These are phyloP conservation scores for Disparrhopalites patrizii DNA, from an alignment of 2,888 invertebrate genomes.

Conservation along the genomic window DNA sequence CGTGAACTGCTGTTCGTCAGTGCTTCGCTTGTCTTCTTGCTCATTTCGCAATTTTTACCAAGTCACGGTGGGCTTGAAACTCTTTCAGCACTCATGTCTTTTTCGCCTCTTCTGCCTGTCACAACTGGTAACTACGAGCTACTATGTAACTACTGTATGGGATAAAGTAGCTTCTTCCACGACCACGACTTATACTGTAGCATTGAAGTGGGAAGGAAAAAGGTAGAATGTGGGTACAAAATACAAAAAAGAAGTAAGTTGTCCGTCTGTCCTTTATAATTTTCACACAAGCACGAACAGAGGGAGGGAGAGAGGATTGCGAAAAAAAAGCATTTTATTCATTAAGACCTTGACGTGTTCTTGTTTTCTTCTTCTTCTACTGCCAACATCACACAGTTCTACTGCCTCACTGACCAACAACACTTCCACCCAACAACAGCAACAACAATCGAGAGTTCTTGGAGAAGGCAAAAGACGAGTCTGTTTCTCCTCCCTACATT, in stretches of 20 bases:
- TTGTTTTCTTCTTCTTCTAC: too few relatives aligned
- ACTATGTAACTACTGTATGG: neutral
- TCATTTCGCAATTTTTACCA: conserved; percentile 3
- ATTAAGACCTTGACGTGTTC: neutral
- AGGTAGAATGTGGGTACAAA: too few relatives aligned
- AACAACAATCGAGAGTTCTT: neutral
- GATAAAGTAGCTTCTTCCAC: too few relatives aligned
- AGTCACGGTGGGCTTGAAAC: conserved; percentile 3
- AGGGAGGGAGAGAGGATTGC: neutral
- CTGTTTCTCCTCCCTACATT: neutral
- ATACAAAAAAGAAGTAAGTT: too few relatives aligned
- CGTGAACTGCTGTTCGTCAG: neutral
- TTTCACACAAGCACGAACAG: neutral
- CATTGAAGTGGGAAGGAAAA: too few relatives aligned
- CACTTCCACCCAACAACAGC: neutral
- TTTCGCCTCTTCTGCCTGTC: neutral
- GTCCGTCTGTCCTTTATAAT: neutral
- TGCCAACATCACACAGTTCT: neutral
- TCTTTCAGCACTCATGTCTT: neutral
- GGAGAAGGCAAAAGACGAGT: neutral
- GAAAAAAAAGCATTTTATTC: neutral
- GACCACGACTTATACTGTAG: too few relatives aligned
- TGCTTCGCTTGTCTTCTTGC: too few relatives aligned
- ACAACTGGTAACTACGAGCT: too few relatives aligned
- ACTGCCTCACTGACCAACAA: conserved; percentile 10